These are phyloP conservation scores for Agrotis segetum DNA, from an alignment of 2,888 invertebrate genomes.

Conservation along the genomic window DNA sequence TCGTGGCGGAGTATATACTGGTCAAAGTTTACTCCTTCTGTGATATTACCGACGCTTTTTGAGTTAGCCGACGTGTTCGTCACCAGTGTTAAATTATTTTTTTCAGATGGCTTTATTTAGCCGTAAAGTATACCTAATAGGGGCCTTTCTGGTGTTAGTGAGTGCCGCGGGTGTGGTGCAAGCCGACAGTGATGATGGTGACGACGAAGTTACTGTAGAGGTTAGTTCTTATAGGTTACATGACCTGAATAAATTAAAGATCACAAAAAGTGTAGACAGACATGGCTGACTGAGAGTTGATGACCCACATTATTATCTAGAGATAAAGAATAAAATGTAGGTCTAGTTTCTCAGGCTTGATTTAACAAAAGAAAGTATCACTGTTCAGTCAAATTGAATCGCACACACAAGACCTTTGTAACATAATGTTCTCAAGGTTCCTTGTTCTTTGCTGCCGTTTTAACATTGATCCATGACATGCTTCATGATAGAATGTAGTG, in stretches of 20 bases:
- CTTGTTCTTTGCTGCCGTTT: neutral
- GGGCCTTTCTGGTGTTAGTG: conserved; percentile 78
- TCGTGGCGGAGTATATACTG: conserved; percentile 40
- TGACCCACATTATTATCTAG: conserved; percentile 55
- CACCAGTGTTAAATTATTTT: conserved; percentile 38
- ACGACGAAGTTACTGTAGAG: conserved; percentile 84
- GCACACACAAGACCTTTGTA: neutral
- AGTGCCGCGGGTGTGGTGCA: conserved; percentile 67
- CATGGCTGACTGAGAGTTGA: conserved; percentile 8
- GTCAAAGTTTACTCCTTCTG: conserved; percentile 28
- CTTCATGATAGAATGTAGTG: neutral
- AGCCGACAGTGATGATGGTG: conserved; percentile 75
- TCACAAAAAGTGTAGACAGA: conserved; percentile 6
- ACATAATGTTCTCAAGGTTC: conserved; percentile 2
- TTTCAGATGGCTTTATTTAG: conserved; percentile 86
- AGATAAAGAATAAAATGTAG: conserved; percentile 43
- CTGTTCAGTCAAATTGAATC: neutral
- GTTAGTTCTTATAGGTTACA: conserved; percentile 79
- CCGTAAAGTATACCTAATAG: conserved; percentile 73
- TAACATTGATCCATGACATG: neutral
- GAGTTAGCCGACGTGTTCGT: conserved; percentile 52
- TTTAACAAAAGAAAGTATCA: conserved; percentile 25
- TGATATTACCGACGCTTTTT: conserved; percentile 35
- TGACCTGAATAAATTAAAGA: conserved; percentile 69
- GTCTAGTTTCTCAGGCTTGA: conserved; percentile 11